Conservation (phyloP, 2,888 invertebrate genomes). For the Euphydryas editha region DNA sequence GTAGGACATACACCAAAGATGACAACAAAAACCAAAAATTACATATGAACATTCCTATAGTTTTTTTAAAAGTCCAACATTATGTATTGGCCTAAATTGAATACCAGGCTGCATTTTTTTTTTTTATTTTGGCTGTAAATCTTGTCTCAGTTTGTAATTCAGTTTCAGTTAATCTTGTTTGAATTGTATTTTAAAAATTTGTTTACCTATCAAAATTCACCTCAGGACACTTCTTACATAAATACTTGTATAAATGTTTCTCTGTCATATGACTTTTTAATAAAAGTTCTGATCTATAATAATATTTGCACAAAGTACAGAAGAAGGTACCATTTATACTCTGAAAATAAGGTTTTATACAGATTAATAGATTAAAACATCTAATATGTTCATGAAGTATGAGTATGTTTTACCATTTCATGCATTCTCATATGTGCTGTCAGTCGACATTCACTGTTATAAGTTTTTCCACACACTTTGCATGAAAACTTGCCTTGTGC, state of each 20-base stretch:
- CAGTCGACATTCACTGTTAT: conserved; percentile 56
- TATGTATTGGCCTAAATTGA: no score
- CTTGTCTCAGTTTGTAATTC: no score
- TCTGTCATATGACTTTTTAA: conserved; percentile 70
- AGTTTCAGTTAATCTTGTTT: no score
- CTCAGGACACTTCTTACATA: conserved; percentile 75
- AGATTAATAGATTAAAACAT: background rate
- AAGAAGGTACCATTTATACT: conserved; percentile 62
- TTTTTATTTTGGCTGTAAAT: no score
- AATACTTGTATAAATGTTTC: conserved; percentile 75
- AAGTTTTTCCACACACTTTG: conserved; percentile 60
- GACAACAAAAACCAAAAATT: no score
- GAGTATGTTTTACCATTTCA: conserved; percentile 59
- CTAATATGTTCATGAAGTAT: background rate
- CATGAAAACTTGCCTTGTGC: conserved; percentile 62
- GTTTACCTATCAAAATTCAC: conserved; percentile 74
- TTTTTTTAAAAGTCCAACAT: no score
- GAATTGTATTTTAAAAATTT: conserved; percentile 37
- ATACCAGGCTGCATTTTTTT: no score
- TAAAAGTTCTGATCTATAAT: conserved; percentile 72
- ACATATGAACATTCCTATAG: no score
- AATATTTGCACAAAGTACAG: conserved; percentile 67
- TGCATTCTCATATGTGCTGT: conserved; percentile 69
- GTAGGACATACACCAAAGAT: no score
- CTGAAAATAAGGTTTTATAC: conserved; percentile 53